phyloP scores from a whole-genome alignment of 2,113 vertebrate species.

The Oxygymnocypris stewartii region DNA sequence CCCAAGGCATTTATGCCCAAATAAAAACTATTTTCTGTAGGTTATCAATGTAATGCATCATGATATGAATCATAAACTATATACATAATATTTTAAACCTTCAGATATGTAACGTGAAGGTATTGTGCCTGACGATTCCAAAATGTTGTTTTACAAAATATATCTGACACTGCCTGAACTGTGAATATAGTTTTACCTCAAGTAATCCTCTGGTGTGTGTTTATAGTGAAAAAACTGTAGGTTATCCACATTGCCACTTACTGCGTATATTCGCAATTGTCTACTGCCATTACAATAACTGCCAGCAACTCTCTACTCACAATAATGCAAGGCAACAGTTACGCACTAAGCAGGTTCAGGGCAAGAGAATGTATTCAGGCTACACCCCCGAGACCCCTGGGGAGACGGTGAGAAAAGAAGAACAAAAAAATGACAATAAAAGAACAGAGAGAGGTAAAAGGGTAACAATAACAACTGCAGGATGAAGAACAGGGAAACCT shows the following conservation, averaged over 20 bases:
- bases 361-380: constrained; percentile 1
- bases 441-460: background rate
- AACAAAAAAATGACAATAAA: background rate
- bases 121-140: background rate
- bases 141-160: background rate
- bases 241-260: background rate
- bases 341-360: background rate
- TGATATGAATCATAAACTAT: background rate
- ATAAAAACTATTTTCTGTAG: background rate
- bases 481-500: constrained; percentile 38
- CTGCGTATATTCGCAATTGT: background rate
- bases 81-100: background rate
- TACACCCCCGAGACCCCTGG: background rate
- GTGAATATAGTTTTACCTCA: too few relatives aligned
- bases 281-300: background rate
- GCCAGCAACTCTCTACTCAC: background rate
- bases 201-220: too few relatives aligned
- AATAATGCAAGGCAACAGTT: background rate
- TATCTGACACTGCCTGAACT: background rate
- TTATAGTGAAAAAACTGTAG: too few relatives aligned
- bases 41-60: background rate
- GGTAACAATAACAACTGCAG: constrained; percentile 37
- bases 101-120: background rate
- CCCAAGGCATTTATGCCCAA: background rate
- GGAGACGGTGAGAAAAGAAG: background rate